These are phyloP conservation scores for Tinea semifulvella DNA, from an alignment of 2,888 invertebrate species.

Conservation along the genomic window DNA sequence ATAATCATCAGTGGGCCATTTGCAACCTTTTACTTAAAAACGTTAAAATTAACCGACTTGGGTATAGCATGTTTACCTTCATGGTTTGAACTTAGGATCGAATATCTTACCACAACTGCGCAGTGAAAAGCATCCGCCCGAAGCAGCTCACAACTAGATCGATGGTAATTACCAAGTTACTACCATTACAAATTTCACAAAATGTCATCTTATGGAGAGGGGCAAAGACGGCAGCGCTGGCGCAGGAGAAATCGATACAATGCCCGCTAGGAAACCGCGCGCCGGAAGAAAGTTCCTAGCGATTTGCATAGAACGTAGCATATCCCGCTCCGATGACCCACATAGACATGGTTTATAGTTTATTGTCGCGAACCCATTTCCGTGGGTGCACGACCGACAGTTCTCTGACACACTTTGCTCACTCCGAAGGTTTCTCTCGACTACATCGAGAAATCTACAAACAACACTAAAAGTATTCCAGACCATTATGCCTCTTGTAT, in stretches of 20 bases:
- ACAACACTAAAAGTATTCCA: slow-evolving; percentile 2
- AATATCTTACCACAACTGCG: slow-evolving; percentile 8
- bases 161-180: slow-evolving; percentile 8
- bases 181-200: slow-evolving; percentile 14
- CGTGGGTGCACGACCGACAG: slow-evolving; percentile 52
- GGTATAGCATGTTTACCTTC: no score
- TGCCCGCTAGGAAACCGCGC: slow-evolving; percentile 19
- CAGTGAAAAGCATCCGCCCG: slow-evolving; percentile 9
- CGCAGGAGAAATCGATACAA: slow-evolving; percentile 55
- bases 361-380: slow-evolving; percentile 59
- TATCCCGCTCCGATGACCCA: slow-evolving; percentile 43
- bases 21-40: no score
- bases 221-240: slow-evolving; percentile 16
- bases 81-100: no score
- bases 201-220: slow-evolving; percentile 20
- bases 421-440: slow-evolving; percentile 53
- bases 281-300: slow-evolving; percentile 60
- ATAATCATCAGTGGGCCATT: no score
- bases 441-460: slow-evolving; percentile 47
- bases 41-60: no score
- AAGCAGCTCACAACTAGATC: slow-evolving; percentile 7
- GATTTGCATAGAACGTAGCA: slow-evolving; percentile 50
- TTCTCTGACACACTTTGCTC: slow-evolving; percentile 51
- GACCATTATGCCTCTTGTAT: slow-evolving; percentile 1
- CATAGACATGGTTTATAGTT: slow-evolving; percentile 56